Conservation (phyloP, 2,797 vertebrate genomes). For the Silurus aristotelis region DNA sequence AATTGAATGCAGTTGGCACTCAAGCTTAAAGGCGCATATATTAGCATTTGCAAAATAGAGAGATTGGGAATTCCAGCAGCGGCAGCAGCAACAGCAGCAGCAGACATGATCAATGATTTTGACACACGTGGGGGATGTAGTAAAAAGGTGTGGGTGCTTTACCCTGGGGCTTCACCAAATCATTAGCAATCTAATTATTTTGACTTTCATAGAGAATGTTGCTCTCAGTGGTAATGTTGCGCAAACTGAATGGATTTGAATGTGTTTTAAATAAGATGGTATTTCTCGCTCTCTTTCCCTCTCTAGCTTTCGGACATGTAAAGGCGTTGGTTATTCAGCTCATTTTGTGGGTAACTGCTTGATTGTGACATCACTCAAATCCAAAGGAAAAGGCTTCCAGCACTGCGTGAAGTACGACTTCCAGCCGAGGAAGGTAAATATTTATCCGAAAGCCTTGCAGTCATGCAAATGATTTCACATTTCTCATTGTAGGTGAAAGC, state of each 20-base stretch:
- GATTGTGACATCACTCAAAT: conserved; percentile 95
- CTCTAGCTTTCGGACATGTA: conserved; percentile 93
- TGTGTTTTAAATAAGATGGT: background rate
- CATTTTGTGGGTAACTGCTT: conserved; percentile 96
- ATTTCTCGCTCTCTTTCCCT: background rate
- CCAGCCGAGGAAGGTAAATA: conserved; percentile 91
- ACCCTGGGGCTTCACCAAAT: conserved; percentile 4
- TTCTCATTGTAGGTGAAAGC: background rate
- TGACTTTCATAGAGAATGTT: conserved; percentile 21
- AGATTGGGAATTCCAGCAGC: conserved; percentile 4
- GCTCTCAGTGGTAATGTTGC: background rate
- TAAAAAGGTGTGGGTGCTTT: conserved; percentile 26
- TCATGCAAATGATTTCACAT: background rate
- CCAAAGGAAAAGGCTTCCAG: conserved; percentile 97
- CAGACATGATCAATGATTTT: conserved; percentile 16
- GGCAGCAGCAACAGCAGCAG: conserved; percentile 11
- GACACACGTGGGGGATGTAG: background rate
- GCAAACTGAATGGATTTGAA: conserved; percentile 7
- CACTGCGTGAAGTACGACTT: conserved; percentile 98
- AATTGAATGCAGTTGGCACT: conserved; percentile 16
- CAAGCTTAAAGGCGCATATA: conserved; percentile 13
- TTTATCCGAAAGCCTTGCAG: background rate
- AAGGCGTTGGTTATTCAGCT: conserved; percentile 96
- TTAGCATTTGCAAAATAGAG: conserved; percentile 26
- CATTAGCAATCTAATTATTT: conserved; percentile 36